Evolutionary conservation across 2,113 vertebrate species (phyloP).

Genomic region (Ochotona princeps): DNA sequence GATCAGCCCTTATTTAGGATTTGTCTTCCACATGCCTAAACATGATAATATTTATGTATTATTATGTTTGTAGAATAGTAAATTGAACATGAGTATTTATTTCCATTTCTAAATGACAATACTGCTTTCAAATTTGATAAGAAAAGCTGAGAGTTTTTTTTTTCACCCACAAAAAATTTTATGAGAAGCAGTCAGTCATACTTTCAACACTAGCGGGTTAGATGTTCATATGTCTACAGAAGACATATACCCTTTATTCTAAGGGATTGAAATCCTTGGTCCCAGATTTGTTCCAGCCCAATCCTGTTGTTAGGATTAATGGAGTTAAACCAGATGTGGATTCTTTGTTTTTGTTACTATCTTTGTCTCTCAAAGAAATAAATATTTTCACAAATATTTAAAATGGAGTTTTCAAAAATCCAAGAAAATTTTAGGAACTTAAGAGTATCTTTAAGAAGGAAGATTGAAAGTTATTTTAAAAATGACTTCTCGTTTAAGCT

Average conservation of each 20-base stretch:
- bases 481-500: not conserved
- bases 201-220: not conserved
- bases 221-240: not conserved
- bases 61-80: not conserved
- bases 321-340: too few species aligned
- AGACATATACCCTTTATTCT: not conserved
- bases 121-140: slow-evolving; percentile 45
- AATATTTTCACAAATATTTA: slow-evolving; percentile 17
- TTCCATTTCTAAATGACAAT: slow-evolving; percentile 52
- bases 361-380: not conserved
- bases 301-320: too few species aligned
- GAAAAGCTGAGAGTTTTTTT: not conserved
- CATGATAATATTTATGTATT: slow-evolving; percentile 42
- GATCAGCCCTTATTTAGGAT: not conserved
- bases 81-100: slow-evolving; percentile 15
- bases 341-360: too few species aligned
- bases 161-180: not conserved
- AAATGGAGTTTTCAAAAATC: not conserved
- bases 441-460: not conserved
- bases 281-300: too few species aligned
- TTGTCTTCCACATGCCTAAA: slow-evolving; percentile 55
- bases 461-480: slow-evolving; percentile 6
- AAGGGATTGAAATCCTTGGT: too few species aligned
- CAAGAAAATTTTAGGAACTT: slow-evolving; percentile 34
- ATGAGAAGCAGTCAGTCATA: not conserved